These are phyloP conservation scores for Melanotaenia boesemani DNA, from an alignment of 2,797 vertebrate genomes.

Conservation along the genomic window DNA sequence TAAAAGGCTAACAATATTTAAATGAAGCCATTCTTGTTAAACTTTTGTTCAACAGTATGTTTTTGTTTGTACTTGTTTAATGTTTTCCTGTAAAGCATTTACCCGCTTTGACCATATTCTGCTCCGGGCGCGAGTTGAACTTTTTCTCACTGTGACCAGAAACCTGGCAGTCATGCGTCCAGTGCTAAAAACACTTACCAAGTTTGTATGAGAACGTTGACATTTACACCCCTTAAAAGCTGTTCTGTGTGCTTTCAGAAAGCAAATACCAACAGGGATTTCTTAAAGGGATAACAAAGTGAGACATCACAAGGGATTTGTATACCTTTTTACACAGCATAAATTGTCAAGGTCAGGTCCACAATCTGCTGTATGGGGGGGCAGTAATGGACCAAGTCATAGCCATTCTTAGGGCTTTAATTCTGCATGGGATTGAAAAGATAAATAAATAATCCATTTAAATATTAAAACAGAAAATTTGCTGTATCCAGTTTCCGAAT, in stretches of 20 bases:
- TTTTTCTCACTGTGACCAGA: constrained; percentile 40
- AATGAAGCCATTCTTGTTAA: not conserved
- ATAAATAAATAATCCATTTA: not conserved
- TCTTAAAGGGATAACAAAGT: constrained; percentile 1
- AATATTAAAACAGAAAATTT: not conserved
- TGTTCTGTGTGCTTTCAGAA: constrained; percentile 38
- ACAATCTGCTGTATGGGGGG: no score
- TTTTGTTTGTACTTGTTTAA: constrained; percentile 12
- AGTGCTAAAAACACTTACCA: constrained; percentile 48
- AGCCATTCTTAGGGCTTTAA: not conserved
- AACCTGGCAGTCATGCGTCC: constrained; percentile 25
- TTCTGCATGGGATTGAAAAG: not conserved
- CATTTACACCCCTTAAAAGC: constrained; percentile 50
- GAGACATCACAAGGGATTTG: constrained; percentile 41
- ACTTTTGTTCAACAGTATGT: not conserved
- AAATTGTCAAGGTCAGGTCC: constrained; percentile 37
- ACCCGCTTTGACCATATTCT: constrained; percentile 1
- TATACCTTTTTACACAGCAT: constrained; percentile 39
- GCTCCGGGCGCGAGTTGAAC: constrained; percentile 51
- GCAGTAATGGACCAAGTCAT: not conserved
- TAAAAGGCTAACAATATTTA: not conserved
- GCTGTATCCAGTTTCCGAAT: not conserved
- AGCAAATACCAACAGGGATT: constrained; percentile 26
- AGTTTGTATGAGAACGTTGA: constrained; percentile 42
- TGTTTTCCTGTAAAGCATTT: constrained; percentile 14